Evolutionary conservation across 1,140 invertebrate genomes (phyloP), one percentile per base, ranked within the genome.

Genomic region (Drosophila sp.): DNA sequence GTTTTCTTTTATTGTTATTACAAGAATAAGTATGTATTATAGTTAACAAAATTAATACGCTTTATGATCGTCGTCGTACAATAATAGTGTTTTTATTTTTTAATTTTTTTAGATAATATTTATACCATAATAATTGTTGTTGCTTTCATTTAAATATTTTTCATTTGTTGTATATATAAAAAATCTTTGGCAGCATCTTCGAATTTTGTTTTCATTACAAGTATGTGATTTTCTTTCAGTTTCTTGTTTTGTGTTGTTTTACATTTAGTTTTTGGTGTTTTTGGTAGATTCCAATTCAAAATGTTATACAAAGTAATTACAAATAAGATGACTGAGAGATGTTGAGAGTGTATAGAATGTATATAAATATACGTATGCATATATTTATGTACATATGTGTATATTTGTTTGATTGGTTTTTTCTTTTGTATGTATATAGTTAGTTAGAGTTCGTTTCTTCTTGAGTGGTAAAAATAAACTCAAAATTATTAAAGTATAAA

Each of bases 111-210:
- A 62, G 38, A 58, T 13, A 50, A 77, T 70, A 70, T 43, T 66
- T 80, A 59, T 56, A 76, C 51, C 45, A 50, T 63, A 69, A 59
- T 78, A 65, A 74, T 61, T 79, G 36, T 79, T 76, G 61, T 67
- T 61, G 48, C 48, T 65, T 48, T 48, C 27, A 29, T 80, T 21
- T 46, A 18, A 34, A 27, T 34, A n/a, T 40, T 40, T 38, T 45
- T 18, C 14, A 53, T 54, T 40, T 34, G 61, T 76, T 80, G 76
- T 84, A 83, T 69, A 83, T 34, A 62, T 36, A 61, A 48, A 64
- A 80, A 80, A 78, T 86, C 81, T 86, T 86, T 86, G 81, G 81
- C 81, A 86, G 81, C 81, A 87, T 86, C 78, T 76, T 81, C 53
- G 51, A 69, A 74, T 67, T 73, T 67, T 61, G 41, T 40, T 63